Evolutionary conservation across 2,113 vertebrate genomes (phyloP).

Genomic region (Aleadryas rufinucha): DNA sequence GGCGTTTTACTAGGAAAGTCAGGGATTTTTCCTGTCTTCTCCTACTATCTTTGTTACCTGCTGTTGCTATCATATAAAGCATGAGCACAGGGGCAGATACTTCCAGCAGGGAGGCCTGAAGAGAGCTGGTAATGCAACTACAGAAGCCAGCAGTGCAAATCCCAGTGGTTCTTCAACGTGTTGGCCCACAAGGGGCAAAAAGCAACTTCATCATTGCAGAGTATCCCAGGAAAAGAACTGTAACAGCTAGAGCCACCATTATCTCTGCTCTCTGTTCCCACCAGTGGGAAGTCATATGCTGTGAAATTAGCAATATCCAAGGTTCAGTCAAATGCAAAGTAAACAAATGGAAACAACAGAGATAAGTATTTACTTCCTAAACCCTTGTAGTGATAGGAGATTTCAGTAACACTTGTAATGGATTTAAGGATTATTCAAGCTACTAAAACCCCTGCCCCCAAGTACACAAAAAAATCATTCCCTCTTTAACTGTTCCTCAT

Average conservation of each 20-base stretch:
- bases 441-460: background rate
- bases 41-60: background rate
- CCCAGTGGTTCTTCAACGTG: background rate
- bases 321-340: conserved; percentile 18
- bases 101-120: background rate
- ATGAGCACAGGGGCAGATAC: accelerated
- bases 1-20: background rate
- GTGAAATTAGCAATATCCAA: conserved; percentile 11
- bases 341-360: conserved; percentile 4
- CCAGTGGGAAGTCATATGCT: background rate
- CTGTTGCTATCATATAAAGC: accelerated
- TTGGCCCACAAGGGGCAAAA: background rate
- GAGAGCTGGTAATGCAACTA: background rate
- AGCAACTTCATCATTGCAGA: background rate
- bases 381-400: background rate
- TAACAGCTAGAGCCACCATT: background rate
- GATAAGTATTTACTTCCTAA: conserved; percentile 24
- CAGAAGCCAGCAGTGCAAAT: accelerated
- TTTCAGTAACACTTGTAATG: background rate
- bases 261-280: background rate
- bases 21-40: accelerated
- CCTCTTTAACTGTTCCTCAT: background rate
- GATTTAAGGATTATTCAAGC: background rate
- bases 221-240: background rate
- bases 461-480: background rate